Conservation (phyloP, 2,113 vertebrate species). For the Ageneiosus marmoratus region DNA sequence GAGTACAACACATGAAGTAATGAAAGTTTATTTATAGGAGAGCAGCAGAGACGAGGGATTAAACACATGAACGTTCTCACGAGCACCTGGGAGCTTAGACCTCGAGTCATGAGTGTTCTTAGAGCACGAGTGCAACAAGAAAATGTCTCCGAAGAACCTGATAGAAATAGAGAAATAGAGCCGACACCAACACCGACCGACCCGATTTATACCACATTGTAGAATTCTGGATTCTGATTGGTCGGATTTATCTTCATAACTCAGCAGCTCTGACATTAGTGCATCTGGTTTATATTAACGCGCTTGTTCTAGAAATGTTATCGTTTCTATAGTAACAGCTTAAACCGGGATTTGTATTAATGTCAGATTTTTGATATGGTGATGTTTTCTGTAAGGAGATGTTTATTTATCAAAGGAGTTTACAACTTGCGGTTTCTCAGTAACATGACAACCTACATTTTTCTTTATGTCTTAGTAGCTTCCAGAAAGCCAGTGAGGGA, state of each 20-base stretch:
- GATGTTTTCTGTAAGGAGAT: too few species aligned
- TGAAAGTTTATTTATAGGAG: slow-evolving; percentile 3
- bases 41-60: slow-evolving; percentile 12
- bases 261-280: neutral
- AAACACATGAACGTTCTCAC: neutral
- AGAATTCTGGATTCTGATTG: slow-evolving; percentile 3
- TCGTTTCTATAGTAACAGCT: neutral
- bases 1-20: neutral
- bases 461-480: neutral
- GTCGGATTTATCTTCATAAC: too few species aligned
- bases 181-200: too few species aligned
- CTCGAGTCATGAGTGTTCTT: neutral
- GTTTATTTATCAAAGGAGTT: too few species aligned
- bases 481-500: neutral
- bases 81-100: neutral
- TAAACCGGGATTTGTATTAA: too few species aligned
- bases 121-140: neutral
- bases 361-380: too few species aligned
- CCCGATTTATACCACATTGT: neutral
- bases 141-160: too few species aligned
- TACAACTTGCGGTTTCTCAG: neutral
- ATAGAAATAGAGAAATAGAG: too few species aligned
- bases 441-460: neutral
- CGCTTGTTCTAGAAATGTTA: neutral
- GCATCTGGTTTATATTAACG: neutral